phyloP scores from a whole-genome alignment of 2,797 vertebrate species.

The Danio tinwini region DNA sequence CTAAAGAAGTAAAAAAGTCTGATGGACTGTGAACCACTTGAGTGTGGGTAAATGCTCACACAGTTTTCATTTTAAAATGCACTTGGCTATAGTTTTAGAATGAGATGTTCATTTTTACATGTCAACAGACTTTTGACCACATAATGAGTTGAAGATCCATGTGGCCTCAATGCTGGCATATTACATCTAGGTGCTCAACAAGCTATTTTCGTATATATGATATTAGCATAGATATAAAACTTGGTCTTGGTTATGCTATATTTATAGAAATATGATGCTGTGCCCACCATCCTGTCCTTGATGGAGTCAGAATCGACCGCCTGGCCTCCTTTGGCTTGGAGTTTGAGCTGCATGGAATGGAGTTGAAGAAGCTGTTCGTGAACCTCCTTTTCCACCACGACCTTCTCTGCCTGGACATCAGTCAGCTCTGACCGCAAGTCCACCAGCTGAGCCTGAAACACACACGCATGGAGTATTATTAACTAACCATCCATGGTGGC shows the following conservation, averaged over 20 bases:
- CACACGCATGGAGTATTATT: neutral
- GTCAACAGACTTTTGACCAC: conserved; percentile 17
- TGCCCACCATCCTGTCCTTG: conserved; percentile 92
- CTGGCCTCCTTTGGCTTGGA: conserved; percentile 90
- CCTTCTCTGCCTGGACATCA: conserved; percentile 89
- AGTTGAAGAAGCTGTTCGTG: conserved; percentile 94
- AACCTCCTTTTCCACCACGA: conserved; percentile 89
- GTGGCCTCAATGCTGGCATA: neutral
- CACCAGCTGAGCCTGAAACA: conserved; percentile 90
- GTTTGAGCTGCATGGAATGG: conserved; percentile 92
- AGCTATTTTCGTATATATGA: no score
- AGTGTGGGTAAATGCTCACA: no score
- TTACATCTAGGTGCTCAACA: neutral
- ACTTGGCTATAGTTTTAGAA: neutral
- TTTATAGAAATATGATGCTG: neutral
- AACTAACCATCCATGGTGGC: conserved; percentile 19
- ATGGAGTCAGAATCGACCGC: conserved; percentile 88
- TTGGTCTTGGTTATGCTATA: neutral
- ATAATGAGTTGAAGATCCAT: neutral
- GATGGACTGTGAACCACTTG: no score
- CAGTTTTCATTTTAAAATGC: no score
- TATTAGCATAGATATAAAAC: neutral
- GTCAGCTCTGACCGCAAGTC: conserved; percentile 95
- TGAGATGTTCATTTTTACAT: conserved; percentile 14
- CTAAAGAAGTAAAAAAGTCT: no score